Evolutionary conservation across 2,888 invertebrate genomes (phyloP).

Genomic region (Ennomos fuscantarius): DNA sequence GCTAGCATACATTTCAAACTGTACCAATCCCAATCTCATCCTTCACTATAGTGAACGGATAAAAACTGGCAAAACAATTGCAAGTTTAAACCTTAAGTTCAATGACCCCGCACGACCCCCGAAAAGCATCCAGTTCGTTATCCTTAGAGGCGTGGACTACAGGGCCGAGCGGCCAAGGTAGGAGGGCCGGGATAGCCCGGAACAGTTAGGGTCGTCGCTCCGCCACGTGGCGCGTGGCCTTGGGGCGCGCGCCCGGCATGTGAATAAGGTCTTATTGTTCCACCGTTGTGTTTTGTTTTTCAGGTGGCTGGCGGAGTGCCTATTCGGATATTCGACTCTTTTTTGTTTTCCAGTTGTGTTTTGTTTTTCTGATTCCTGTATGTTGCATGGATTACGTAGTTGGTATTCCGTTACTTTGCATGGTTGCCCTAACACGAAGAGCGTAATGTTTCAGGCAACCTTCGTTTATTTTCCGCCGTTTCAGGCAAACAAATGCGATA

Average conservation of each 20-base stretch:
- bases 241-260: conserved; percentile 27
- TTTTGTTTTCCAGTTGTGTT: too few species aligned
- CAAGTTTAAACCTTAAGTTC: conserved; percentile 6
- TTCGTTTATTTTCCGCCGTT: background rate
- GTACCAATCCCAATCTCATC: background rate
- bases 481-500: too few species aligned
- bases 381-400: too few species aligned
- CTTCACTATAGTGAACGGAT: background rate
- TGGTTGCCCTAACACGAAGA: too few species aligned
- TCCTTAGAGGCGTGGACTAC: background rate
- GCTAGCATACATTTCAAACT: background rate
- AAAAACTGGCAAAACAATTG: background rate
- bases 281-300: conserved; percentile 11
- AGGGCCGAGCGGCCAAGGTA: background rate
- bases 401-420: too few species aligned
- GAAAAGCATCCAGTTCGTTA: conserved; percentile 3
- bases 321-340: background rate
- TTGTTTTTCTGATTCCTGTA: too few species aligned
- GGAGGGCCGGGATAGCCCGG: conserved; percentile 35
- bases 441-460: too few species aligned
- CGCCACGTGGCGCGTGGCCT: conserved; percentile 39
- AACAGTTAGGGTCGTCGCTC: conserved; percentile 42
- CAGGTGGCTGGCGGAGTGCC: background rate
- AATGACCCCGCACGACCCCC: conserved; percentile 10
- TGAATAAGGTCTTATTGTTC: conserved; percentile 20